Base-by-base conservation (phyloP, 2,888 invertebrate species). In the Meliscaeva auricollis region DNA sequence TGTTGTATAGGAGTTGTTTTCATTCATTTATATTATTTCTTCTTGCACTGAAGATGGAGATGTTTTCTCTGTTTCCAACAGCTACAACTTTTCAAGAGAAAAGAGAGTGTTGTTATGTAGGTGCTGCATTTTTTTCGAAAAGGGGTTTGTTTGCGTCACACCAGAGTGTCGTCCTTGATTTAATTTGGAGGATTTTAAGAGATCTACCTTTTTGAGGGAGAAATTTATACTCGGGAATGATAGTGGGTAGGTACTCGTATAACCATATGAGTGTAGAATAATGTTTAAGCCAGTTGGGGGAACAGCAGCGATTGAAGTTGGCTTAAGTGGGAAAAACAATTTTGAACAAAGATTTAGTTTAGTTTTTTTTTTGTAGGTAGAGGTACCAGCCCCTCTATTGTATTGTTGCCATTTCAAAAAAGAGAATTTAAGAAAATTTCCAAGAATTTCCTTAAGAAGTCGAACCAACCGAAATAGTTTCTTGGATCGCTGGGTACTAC, bases 121-220 rank as follows among this genome's bases (percentile, higher is more conserved):
- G 13, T 58, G 17, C 35, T 58, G 50, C 62, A 64, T 52, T 48
- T 56, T 68, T 52, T n/a, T n/a, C n/a, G n/a, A 38, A 13, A 9
- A 58, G 44, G 46, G 38, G 32, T 38, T 77, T 78, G 46, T 62
- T 68, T 56, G 62, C 62, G 56, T 78, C 78, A 68, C 30, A 66
- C 41, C 26, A 9, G 60, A 60, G 62, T 76, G 80, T 85, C 80
- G 84, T 85, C 84, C 80, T 85, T 85, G 84, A 85, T 85, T 85
- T 85, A 85, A 85, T 85, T 85, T 85, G 72, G 76, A 68, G 76
- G 62, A 80, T 69, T 76, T 76, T 50, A 80, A 85, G 79, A 75
- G 79, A 75, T 75, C 50, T 30, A 20, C n/a, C 35, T 52, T 50
- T 64, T 46, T 46, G 32, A 70, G 66, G 3, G 5, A 11, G 9